phyloP scores from a whole-genome alignment of 2,113 vertebrate genomes.

The Vireo altiloquus region DNA sequence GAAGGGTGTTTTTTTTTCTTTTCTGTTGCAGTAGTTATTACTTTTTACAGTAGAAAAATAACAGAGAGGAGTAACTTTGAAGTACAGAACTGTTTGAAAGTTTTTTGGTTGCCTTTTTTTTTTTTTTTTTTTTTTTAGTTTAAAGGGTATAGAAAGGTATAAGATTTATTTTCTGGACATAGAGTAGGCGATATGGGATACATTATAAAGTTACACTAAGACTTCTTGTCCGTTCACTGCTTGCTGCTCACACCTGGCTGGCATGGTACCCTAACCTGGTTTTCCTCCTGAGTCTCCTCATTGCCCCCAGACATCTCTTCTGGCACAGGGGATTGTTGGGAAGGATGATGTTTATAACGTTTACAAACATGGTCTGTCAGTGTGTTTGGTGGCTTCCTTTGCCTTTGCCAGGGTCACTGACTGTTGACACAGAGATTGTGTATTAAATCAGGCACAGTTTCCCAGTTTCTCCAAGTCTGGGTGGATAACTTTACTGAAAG shows the following conservation, averaged over 20 bases:
- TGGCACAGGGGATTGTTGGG: neutral
- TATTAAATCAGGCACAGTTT: neutral
- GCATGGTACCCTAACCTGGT: neutral
- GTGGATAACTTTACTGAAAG: neutral
- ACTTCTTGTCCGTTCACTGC: neutral
- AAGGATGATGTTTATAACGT: neutral
- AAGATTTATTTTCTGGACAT: too few relatives aligned
- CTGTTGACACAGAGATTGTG: neutral
- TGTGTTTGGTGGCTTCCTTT: neutral
- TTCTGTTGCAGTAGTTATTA: too few relatives aligned
- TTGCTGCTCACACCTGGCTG: neutral
- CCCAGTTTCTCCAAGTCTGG: neutral
- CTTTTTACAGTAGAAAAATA: too few relatives aligned
- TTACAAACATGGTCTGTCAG: neutral
- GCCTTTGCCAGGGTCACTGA: neutral
- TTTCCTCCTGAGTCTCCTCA: neutral
- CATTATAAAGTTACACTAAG: too few relatives aligned
- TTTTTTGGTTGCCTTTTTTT: too few relatives aligned
- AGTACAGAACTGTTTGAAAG: too few relatives aligned
- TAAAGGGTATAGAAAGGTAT: too few relatives aligned
- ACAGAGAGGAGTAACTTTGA: too few relatives aligned
- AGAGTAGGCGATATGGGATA: too few relatives aligned
- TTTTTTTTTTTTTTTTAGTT: too few relatives aligned
- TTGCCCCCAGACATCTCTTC: neutral
- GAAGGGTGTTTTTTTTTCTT: too few relatives aligned